Percentiles rank a stretch among this genome's conserved stretches.
Conservation (phyloP, 1,140 invertebrate species). For the Calosoma granatense region DNA sequence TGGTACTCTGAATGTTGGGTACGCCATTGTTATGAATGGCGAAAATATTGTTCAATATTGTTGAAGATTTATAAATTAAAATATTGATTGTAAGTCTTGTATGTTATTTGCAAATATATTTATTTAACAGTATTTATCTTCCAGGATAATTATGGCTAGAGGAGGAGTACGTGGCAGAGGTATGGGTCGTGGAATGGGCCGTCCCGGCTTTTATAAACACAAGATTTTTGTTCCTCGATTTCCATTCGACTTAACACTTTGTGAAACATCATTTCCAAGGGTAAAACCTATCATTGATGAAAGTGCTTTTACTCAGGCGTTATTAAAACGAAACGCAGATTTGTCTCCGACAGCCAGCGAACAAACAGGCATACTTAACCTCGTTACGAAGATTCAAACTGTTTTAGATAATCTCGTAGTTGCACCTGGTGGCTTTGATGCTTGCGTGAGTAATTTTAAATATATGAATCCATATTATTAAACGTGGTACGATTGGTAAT, state of each 20-base stretch:
- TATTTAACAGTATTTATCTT: too few relatives aligned
- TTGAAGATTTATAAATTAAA: too few relatives aligned
- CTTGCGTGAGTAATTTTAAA: slow-evolving; percentile 69
- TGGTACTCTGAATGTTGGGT: too few relatives aligned
- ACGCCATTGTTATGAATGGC: too few relatives aligned
- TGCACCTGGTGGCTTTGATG: slow-evolving; percentile 85
- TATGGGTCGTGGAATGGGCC: slow-evolving; percentile 59
- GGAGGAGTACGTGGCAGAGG: slow-evolving; percentile 49
- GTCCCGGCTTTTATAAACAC: slow-evolving; percentile 46
- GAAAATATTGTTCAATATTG: too few relatives aligned
- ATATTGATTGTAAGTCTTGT: too few relatives aligned
- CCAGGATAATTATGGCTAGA: slow-evolving; percentile 40
- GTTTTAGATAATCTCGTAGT: slow-evolving; percentile 90
- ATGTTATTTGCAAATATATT: too few relatives aligned
- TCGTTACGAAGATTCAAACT: slow-evolving; percentile 87
- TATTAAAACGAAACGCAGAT: slow-evolving; percentile 84
- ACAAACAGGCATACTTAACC: slow-evolving; percentile 79
- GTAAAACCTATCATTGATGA: slow-evolving; percentile 77
- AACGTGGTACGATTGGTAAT: slow-evolving; percentile 8
- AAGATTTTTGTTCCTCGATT: slow-evolving; percentile 73
- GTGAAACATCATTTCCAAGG: slow-evolving; percentile 78
- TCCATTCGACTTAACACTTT: slow-evolving; percentile 83
- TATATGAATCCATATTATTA: neutral
- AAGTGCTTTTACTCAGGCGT: slow-evolving; percentile 72
- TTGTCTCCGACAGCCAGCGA: slow-evolving; percentile 81